Base-by-base conservation (phyloP, 2,888 invertebrate species). In the Sphecodes monilicornis region DNA sequence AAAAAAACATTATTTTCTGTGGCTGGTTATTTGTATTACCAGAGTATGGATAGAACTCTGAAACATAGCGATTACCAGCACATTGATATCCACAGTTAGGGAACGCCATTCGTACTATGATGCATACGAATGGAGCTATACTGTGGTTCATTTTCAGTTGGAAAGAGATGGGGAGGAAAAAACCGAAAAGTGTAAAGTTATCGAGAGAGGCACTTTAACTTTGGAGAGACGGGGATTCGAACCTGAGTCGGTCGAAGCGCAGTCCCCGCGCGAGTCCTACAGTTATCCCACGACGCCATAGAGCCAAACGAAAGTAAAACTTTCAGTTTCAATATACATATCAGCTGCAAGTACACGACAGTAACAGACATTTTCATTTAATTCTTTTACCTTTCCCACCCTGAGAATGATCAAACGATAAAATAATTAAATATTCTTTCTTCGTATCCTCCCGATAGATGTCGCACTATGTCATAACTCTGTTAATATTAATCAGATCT, bases 61-160 rank as follows among this genome's bases (percentile, higher is more conserved):
- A 76, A 90, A 91, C 83, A 92, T 92, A 92, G 91, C 92, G 85
- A 36, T 3, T 76, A 69, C n/a, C 86, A 82, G 76, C 81, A 68
- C 64, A 60, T 88, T 90, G 78, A 86, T 91, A 36, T 92, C 90
- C 92, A 92, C 92, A 92, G 90, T 10, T 39, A 73, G 22, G 32
- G 84, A 88, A 91, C 90, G 90, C 91, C 92, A 82, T 32, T 73
- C 74, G 81, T 80, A 86, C 84, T 60, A 1, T 75, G 76, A 88
- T 11, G n/a, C 41, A 66, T 70, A 86, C 84, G 78, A 69, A 87
- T 80, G 92, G 91, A 91, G 91, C 91, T 91, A 29, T 36, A 18
- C 90, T 90, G 91, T 92, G 91, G 92, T 10, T 81, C 64, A 22
- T 54, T 11, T 26, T 26, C 13, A 26, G 41, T 41, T 41, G 41